Conservation (phyloP, 2,797 vertebrate species). For the Smutsia temminckii region DNA sequence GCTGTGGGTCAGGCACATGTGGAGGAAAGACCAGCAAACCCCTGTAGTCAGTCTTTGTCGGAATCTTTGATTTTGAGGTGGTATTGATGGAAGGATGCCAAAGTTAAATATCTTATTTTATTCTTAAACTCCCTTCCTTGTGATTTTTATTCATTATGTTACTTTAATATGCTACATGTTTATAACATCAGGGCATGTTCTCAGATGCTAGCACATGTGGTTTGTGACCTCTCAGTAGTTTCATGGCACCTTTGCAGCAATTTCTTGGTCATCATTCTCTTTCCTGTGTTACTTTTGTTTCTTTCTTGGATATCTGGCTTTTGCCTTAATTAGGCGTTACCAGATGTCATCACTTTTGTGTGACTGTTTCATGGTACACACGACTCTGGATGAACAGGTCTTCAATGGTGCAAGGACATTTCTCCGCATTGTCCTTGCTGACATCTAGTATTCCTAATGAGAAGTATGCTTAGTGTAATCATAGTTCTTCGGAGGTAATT, state of each 20-base stretch:
- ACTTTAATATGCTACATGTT: not conserved
- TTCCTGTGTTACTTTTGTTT: not conserved
- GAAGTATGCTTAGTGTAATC: not conserved
- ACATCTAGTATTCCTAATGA: not conserved
- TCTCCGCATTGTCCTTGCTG: not conserved
- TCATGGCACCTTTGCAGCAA: too few relatives aligned
- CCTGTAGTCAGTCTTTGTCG: accelerated
- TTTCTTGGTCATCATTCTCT: not conserved
- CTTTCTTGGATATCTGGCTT: not conserved
- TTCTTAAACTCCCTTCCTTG: not conserved
- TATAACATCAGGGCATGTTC: not conserved
- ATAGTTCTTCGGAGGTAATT: not conserved
- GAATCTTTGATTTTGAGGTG: not conserved
- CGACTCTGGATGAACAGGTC: accelerated
- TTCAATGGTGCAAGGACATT: accelerated
- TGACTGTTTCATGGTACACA: accelerated
- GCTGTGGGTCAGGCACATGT: too few relatives aligned
- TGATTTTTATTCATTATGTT: not conserved
- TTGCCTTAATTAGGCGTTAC: not conserved
- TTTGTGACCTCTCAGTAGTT: too few relatives aligned
- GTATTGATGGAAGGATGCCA: not conserved
- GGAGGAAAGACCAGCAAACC: accelerated
- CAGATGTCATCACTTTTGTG: not conserved
- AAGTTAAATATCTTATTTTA: too few relatives aligned
- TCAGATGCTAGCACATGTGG: accelerated